A percentile compares a stretch with the other conserved stretches of the same genome.
Evolutionary conservation across 2,797 vertebrate species (phyloP).

Genomic region (Eulemur rubriventer): DNA sequence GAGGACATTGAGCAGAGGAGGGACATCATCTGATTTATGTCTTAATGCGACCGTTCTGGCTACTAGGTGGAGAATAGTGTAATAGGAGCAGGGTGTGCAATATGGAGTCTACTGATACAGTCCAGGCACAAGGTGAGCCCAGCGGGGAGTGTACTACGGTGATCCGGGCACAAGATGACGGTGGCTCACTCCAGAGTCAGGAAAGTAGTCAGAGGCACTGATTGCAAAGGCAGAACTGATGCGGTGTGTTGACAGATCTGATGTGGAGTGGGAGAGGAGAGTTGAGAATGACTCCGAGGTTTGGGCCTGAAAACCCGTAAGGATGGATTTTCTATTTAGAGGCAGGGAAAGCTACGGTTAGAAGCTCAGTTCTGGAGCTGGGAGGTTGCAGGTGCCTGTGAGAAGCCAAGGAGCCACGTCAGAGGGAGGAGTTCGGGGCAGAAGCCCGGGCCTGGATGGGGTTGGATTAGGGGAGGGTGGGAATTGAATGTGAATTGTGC

Average conservation of each 20-base stretch:
- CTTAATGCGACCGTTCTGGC: not conserved
- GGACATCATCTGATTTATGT: not conserved
- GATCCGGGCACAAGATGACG: not conserved
- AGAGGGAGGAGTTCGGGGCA: not conserved
- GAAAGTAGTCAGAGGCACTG: accelerated
- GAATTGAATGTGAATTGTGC: accelerated
- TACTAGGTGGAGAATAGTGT: not conserved
- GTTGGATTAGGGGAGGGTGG: no score
- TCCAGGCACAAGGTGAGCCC: not conserved
- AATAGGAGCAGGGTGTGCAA: not conserved
- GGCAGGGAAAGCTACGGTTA: accelerated
- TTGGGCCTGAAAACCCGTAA: not conserved
- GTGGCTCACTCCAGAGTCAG: not conserved
- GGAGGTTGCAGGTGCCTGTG: not conserved
- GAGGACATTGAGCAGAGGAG: not conserved
- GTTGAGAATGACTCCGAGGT: not conserved
- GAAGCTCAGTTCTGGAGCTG: not conserved
- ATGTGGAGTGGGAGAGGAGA: no score
- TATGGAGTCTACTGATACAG: not conserved
- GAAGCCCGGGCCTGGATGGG: not conserved
- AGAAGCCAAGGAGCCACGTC: not conserved
- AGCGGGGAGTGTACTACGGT: accelerated
- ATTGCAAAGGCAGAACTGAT: not conserved
- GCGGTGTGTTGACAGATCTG: not conserved
- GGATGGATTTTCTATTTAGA: not conserved